A percentile compares a stretch with the other conserved stretches of the same genome.
phyloP scores from a whole-genome alignment of 2,113 vertebrate species.

The Crocuta crocuta region DNA sequence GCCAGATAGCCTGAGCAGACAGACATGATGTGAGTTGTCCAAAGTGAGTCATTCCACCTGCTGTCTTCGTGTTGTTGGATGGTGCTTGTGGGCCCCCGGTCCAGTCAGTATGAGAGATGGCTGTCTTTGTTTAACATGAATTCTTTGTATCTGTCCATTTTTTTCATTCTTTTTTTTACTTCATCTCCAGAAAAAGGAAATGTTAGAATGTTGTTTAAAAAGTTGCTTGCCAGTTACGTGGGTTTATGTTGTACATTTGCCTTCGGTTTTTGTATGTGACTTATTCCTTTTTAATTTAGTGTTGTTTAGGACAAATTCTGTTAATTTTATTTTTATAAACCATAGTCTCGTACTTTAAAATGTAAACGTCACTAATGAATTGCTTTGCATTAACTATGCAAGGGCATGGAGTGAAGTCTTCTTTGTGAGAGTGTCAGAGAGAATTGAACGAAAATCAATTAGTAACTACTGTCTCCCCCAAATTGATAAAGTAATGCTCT shows the following conservation, averaged over 20 bases:
- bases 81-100: constrained; percentile 92
- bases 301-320: constrained; percentile 98
- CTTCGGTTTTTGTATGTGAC: constrained; percentile 92
- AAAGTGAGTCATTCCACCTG: constrained; percentile 99
- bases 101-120: constrained; percentile 96
- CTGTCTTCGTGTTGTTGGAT: constrained; percentile 96
- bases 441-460: constrained; percentile 84
- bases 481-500: constrained; percentile 75
- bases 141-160: constrained; percentile 92
- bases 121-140: constrained; percentile 94
- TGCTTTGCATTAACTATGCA: constrained; percentile 91
- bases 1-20: constrained; percentile 99
- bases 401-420: constrained; percentile 89
- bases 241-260: constrained; percentile 94
- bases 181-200: constrained; percentile 90
- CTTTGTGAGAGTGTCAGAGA: constrained; percentile 83
- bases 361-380: constrained; percentile 86
- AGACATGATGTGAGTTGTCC: constrained; percentile 99
- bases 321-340: constrained; percentile 90
- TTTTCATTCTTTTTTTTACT: constrained; percentile 91
- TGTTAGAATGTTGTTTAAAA: constrained; percentile 92
- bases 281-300: constrained; percentile 92
- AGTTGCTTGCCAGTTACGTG: constrained; percentile 95
- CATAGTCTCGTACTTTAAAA: constrained; percentile 86
- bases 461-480: constrained; percentile 64